Evolutionary conservation across 2,113 vertebrate genomes (phyloP), one percentile per base, ranked within the genome.

Genomic region (Monarcha castaneiventris): DNA sequence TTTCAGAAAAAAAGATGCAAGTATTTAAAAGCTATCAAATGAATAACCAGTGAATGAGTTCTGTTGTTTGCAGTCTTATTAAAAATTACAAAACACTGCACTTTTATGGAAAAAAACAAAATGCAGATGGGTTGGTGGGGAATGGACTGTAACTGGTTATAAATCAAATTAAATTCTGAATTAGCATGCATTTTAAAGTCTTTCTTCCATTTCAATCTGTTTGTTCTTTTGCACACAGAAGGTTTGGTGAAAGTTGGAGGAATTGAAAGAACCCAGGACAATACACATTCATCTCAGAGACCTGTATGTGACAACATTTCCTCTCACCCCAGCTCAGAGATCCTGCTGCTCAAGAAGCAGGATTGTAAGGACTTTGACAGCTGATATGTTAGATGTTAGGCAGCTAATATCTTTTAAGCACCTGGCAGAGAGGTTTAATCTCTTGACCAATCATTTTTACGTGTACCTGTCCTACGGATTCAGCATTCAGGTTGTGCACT

Each of bases 341-440:
- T 68, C 61, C 68, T 13, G 59, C n/a, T 68, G 69, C n/a, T 59
- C 89, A 97, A 96, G 94, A 86, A 82, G 66, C 83, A 93, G 71
- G 69, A 96, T 93, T 96, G 96, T 93, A 95, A 90, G 59, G 87
- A 44, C 63, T 94, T 93, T 91, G 92, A 94, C 67, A 94, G 86
- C 32, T 87, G 77, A 76, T 95, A 96, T 94, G 97, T 93, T 90
- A 96, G 79, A 96, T 84, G 43, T 89, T 95, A 94, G 83, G 84
- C 93, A 95, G 68, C 91, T 87, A 92, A 51, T 80, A 73, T 46
- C 68, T 95, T 93, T 84, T 91, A 49, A 97, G 89, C 49, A 97
- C 68, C 85, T 94, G 79, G 92, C 69, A 96, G 88, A 94, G 84
- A 84, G 63, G 71, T 94, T 97, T 96, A 94, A 88, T 94, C 66